Percentiles rank a stretch among this genome's conserved stretches.
Conservation (phyloP, 1,140 invertebrate species). For the Ladona fulva region DNA sequence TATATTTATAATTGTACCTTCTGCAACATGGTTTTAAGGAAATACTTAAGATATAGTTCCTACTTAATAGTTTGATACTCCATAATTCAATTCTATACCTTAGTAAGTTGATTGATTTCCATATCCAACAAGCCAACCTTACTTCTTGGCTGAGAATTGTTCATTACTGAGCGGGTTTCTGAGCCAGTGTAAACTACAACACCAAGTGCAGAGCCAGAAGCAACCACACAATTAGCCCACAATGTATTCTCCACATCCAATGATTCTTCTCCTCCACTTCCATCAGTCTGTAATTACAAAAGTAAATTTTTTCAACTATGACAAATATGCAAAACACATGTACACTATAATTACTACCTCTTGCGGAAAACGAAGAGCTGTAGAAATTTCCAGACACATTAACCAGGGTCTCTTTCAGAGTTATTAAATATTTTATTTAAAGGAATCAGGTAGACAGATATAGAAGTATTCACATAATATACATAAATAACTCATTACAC, state of each 20-base stretch:
- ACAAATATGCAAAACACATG: neutral
- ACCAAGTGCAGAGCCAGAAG: conserved; percentile 90
- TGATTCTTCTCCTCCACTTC: conserved; percentile 62
- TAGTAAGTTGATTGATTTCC: conserved; percentile 92
- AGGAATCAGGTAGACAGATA: neutral
- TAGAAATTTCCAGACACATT: no score
- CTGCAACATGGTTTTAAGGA: no score
- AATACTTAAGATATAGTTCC: no score
- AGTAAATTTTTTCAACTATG: conserved; percentile 5
- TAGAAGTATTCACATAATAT: neutral
- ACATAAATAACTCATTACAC: no score
- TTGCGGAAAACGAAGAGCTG: no score
- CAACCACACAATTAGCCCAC: conserved; percentile 97
- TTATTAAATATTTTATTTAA: neutral
- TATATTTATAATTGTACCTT: no score
- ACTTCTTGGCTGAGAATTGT: conserved; percentile 88
- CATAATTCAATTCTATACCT: conserved; percentile 43
- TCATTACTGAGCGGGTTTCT: conserved; percentile 96
- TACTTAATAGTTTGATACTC: no score
- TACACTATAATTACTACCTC: no score
- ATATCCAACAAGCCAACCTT: conserved; percentile 93
- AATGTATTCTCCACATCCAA: conserved; percentile 94
- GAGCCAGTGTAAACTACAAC: conserved; percentile 93
- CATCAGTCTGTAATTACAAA: conserved; percentile 42
- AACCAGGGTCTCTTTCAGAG: no score